Conservation (phyloP, 2,797 vertebrate species). For the Onychomys leucogaster region DNA sequence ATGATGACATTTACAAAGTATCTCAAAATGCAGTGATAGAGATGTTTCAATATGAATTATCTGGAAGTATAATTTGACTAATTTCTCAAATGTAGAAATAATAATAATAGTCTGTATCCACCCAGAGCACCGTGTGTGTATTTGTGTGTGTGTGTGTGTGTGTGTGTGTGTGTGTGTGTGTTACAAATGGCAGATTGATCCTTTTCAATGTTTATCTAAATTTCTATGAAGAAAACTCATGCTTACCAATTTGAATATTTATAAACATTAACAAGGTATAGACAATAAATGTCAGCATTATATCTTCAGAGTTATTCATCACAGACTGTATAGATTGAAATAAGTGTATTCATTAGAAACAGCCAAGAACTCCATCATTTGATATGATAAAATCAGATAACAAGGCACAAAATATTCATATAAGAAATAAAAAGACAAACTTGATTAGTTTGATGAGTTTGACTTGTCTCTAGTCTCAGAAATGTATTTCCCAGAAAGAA, state of each 20-base stretch:
- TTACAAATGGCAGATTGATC: neutral
- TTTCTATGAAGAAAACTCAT: neutral
- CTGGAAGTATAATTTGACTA: neutral
- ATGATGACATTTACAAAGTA: neutral
- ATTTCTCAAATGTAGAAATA: neutral
- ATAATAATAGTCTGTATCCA: neutral
- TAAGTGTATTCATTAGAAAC: neutral
- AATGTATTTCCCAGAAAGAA: neutral
- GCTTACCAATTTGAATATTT: neutral
- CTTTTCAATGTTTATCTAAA: neutral
- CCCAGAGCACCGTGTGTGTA: neutral
- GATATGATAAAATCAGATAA: neutral
- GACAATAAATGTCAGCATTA: neutral
- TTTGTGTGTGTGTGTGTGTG: neutral
- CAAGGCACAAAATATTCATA: neutral
- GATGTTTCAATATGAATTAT: neutral
- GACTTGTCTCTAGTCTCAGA: neutral
- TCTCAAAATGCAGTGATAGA: neutral
- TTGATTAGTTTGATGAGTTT: neutral
- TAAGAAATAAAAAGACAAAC: neutral
- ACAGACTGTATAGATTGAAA: neutral
- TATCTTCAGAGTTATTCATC: neutral
- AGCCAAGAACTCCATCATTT: neutral
- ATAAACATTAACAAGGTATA: neutral
- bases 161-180: neutral